A percentile compares a stretch with the other conserved stretches of the same genome.
phyloP scores from a whole-genome alignment of 64 coral and sea anemone species.

The Stichodactyla mertensii region DNA sequence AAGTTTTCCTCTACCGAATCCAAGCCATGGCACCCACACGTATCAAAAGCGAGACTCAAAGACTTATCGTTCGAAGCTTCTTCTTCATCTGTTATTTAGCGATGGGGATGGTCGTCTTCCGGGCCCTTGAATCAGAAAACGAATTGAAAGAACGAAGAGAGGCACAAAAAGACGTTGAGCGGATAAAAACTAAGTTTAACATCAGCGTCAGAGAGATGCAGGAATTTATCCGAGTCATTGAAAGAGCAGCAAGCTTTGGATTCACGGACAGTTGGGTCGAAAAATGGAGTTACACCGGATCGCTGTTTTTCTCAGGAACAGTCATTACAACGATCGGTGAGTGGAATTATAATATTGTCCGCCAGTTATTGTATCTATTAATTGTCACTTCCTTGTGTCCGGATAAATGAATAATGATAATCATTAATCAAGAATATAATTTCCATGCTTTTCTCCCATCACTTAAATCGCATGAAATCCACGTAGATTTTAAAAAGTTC shows the following conservation, averaged over 20 bases:
- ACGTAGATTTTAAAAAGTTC: background rate
- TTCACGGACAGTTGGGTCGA: constrained; percentile 73
- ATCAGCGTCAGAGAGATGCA: constrained; percentile 67
- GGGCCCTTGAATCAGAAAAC: constrained; percentile 65
- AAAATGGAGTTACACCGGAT: constrained; percentile 81
- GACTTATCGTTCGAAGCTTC: constrained; percentile 56
- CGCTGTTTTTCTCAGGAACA: constrained; percentile 92
- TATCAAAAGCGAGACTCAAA: constrained; percentile 52
- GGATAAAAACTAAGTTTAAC: constrained; percentile 59
- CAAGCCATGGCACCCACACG: background rate
- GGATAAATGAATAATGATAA: background rate
- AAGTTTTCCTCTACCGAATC: background rate
- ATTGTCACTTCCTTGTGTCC: background rate
- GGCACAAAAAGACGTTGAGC: constrained; percentile 36
- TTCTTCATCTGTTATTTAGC: constrained; percentile 74
- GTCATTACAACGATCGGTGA: constrained; percentile 95
- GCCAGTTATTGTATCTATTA: background rate
- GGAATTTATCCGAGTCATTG: constrained; percentile 55
- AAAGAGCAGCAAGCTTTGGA: constrained; percentile 63
- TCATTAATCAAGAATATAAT: background rate
- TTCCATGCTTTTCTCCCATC: background rate
- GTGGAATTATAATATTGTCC: background rate
- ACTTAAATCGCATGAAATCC: too few species aligned
- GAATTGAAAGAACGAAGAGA: constrained; percentile 45
- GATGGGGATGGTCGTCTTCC: constrained; percentile 72